Conservation (phyloP, 2,888 invertebrate species). For the Lydus trimaculatus region DNA sequence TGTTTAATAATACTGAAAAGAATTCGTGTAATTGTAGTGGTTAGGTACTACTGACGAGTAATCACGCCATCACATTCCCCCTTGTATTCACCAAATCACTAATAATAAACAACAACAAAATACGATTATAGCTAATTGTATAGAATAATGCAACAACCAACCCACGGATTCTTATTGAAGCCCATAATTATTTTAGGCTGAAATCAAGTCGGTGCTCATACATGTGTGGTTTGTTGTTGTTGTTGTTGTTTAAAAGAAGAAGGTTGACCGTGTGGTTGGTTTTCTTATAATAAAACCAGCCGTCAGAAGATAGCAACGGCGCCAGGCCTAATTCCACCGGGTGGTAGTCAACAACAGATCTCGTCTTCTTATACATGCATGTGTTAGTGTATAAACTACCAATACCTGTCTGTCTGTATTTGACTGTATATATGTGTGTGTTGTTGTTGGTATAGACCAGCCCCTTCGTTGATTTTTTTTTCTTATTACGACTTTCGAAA, state of each 20-base stretch:
- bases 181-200: constrained; percentile 35
- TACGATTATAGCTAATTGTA: constrained; percentile 19
- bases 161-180: constrained; percentile 36
- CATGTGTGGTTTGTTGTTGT: constrained; percentile 39
- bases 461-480: neutral
- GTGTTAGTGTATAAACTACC: constrained; percentile 14
- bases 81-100: no score
- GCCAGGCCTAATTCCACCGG: constrained; percentile 53
- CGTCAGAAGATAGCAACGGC: constrained; percentile 52
- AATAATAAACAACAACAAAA: neutral
- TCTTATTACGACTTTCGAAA: neutral
- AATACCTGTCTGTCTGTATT: neutral
- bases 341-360: constrained; percentile 50
- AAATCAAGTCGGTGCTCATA: constrained; percentile 30
- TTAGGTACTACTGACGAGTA: neutral
- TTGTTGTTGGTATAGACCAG: neutral
- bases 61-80: neutral
- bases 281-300: constrained; percentile 22
- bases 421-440: neutral
- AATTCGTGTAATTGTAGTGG: no score
- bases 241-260: constrained; percentile 21
- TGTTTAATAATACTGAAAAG: no score
- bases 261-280: constrained; percentile 21
- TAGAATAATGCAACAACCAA: constrained; percentile 32
- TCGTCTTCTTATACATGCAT: no score